Conservation (phyloP, 2,888 invertebrate species). For the Polylopha cassiicola region DNA sequence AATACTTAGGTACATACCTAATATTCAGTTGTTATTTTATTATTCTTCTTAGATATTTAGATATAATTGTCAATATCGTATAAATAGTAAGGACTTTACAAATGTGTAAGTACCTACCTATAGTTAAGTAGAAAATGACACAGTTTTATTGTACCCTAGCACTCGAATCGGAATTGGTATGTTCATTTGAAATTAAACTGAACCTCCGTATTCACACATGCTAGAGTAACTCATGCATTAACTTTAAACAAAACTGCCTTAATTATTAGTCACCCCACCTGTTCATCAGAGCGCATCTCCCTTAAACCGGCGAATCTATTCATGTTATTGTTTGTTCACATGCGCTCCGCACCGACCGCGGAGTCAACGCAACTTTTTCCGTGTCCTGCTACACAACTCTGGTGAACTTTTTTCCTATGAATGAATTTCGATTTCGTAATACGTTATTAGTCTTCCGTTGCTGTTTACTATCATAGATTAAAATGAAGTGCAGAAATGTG, state of each 20-base stretch:
- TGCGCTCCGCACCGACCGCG: slow-evolving; percentile 40
- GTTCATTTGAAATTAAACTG: slow-evolving; percentile 7
- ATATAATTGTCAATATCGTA: too few relatives aligned
- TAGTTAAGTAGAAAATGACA: too few relatives aligned
- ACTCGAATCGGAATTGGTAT: too few relatives aligned
- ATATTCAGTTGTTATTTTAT: too few relatives aligned
- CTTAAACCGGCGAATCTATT: slow-evolving; percentile 72
- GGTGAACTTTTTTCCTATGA: slow-evolving; percentile 2
- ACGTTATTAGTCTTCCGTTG: background rate
- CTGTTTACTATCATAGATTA: too few relatives aligned
- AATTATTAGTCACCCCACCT: slow-evolving; percentile 78
- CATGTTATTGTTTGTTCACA: slow-evolving; percentile 62
- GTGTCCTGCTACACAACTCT: slow-evolving; percentile 1
- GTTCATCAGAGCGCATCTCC: slow-evolving; percentile 75
- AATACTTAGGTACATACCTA: too few relatives aligned
- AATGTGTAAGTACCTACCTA: too few relatives aligned
- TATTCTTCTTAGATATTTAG: too few relatives aligned
- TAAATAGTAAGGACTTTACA: too few relatives aligned
- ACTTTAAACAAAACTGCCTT: slow-evolving; percentile 70
- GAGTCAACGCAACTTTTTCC: slow-evolving; percentile 19
- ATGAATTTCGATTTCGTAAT: background rate
- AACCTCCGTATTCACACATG: slow-evolving; percentile 30
- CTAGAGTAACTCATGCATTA: slow-evolving; percentile 56
- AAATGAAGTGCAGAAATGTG: slow-evolving; percentile 58
- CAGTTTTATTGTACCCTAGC: too few relatives aligned